Evolutionary conservation across 2,888 invertebrate genomes (phyloP).

Genomic region (Caenorhabditis japonica): DNA sequence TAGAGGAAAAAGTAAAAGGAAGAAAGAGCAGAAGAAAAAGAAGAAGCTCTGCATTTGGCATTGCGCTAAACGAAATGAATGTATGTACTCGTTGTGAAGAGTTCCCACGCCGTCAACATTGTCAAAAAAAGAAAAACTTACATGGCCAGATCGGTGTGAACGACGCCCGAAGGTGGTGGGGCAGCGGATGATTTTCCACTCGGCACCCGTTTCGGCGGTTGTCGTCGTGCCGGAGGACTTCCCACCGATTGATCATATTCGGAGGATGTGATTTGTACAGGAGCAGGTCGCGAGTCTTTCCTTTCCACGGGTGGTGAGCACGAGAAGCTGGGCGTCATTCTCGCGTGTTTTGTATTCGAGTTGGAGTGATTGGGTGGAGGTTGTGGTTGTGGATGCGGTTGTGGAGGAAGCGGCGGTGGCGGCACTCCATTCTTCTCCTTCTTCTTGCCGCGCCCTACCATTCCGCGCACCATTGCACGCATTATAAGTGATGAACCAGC

Average conservation of each 20-base stretch:
- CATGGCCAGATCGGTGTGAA: conserved; percentile 45
- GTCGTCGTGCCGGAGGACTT: conserved; percentile 36
- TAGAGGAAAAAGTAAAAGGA: no score
- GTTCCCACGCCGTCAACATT: no score
- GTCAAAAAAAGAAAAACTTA: conserved; percentile 38
- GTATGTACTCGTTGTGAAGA: no score
- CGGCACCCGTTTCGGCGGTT: conserved; percentile 23
- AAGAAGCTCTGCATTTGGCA: conserved; percentile 31
- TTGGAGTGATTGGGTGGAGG: neutral
- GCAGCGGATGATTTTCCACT: conserved; percentile 25
- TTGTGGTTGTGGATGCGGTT: conserved; percentile 11
- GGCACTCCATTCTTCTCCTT: conserved; percentile 32
- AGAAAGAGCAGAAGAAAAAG: no score
- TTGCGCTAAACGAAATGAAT: conserved; percentile 20
- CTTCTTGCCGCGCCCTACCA: conserved; percentile 48
- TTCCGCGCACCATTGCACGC: conserved; percentile 47
- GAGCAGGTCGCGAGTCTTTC: conserved; percentile 7
- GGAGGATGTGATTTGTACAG: neutral
- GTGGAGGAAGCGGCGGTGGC: neutral
- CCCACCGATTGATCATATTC: conserved; percentile 23
- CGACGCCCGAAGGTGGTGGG: conserved; percentile 32
- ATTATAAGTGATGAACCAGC: conserved; percentile 4
- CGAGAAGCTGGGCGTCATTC: conserved; percentile 30
- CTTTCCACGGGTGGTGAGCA: conserved; percentile 36
- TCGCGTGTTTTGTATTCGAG: conserved; percentile 27